Base-by-base conservation (phyloP, 2,888 invertebrate genomes). In the Beris morrisii region DNA sequence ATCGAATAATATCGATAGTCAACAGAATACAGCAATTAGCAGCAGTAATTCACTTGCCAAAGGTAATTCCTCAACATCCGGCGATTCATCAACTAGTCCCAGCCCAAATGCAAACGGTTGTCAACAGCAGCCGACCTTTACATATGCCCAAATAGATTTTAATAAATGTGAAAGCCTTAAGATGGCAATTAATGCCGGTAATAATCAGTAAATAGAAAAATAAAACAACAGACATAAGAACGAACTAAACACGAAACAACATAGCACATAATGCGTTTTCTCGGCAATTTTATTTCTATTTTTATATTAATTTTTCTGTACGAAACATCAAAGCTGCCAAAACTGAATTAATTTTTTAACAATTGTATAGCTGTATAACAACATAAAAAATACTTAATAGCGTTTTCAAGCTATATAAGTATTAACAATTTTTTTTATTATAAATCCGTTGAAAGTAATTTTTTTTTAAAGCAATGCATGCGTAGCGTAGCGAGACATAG, bases 141-240 rank as follows among this genome's bases (percentile, higher is more conserved):
- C 85, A 48, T 92, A 92, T 80, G 91, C 92, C 70, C 88, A 91
- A 82, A 92, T 92, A 69, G 92, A 92, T 83, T 92, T 92, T 80
- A 83, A 86, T 43, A 87, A 87, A 78, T 85, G 86, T 77, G 86
- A 86, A 72, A 80, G 79, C 67, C 75, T 82, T 69, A 82, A 78
- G 69, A 65, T 70, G 45, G 67, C 72, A 57, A 71, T 71, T 65
- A 71, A 67, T 63, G 67, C 65, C 43, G 59, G 55, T 12, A 54
- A 32, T 64, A 66, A 63, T 50, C 63, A 52, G 48, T 15, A 48
- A 48, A 52, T 52, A 63, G 48, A 48, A 48, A 48, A 48, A 11
- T 1, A 48, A 48, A 11, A 5, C 13, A 15, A 48, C 6, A 5
- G 48, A n/a, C 6, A 11, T 48, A n/a, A n/a, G n/a, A 45, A 45